Conservation (phyloP, 1,140 invertebrate genomes). For the Ectropis grisescens region DNA sequence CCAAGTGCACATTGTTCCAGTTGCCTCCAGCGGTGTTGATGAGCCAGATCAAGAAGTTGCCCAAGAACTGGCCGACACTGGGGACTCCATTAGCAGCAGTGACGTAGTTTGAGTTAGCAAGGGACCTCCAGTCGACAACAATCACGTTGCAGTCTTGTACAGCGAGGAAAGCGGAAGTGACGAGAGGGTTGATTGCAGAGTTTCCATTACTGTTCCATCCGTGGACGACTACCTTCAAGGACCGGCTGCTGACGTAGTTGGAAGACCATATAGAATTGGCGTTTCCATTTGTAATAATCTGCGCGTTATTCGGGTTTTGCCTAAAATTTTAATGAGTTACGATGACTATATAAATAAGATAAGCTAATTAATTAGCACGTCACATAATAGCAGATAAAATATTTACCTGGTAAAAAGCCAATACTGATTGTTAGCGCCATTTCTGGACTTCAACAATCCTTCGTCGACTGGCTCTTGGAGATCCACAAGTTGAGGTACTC, state of each 20-base stretch:
- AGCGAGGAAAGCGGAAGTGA: constrained; percentile 45
- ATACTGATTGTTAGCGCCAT: constrained; percentile 24
- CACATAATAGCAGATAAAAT: too few species aligned
- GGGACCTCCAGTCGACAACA: constrained; percentile 74
- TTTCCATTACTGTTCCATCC: constrained; percentile 37
- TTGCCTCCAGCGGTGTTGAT: constrained; percentile 22
- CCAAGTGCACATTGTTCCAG: constrained; percentile 78
- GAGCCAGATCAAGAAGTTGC: constrained; percentile 62
- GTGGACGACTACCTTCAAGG: constrained; percentile 30
- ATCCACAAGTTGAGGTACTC: constrained; percentile 15
- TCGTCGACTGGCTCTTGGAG: constrained; percentile 13
- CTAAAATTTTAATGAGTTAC: constrained; percentile 15
- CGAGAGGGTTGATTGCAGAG: constrained; percentile 18
- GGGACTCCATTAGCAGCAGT: constrained; percentile 64
- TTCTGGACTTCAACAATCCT: constrained; percentile 4
- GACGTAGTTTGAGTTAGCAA: constrained; percentile 66
- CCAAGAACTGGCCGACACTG: constrained; percentile 35
- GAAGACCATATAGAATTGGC: constrained; percentile 25
- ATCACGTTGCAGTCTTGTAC: constrained; percentile 73
- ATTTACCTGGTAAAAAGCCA: constrained; percentile 27
- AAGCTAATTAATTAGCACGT: too few species aligned
- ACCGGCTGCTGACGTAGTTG: constrained; percentile 19
- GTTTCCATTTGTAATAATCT: constrained; percentile 28
- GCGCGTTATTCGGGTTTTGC: constrained; percentile 21
- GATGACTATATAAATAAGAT: neutral